Evolutionary conservation across 2,113 vertebrate genomes (phyloP).

Genomic region (Symphodus melops): DNA sequence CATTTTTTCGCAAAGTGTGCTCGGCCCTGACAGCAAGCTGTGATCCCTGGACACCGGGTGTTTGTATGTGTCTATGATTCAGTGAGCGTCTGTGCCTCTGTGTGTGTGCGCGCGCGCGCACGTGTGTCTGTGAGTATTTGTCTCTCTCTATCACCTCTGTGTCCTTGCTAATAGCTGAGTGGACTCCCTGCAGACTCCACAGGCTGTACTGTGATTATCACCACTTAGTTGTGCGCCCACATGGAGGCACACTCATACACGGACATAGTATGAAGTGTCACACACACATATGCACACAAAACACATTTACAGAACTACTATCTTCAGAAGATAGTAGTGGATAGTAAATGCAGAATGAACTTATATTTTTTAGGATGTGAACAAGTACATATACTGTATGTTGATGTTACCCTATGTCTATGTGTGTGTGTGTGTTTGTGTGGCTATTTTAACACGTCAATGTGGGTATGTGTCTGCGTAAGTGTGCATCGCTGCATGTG

Average conservation of each 20-base stretch:
- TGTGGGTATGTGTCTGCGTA: constrained; percentile 12
- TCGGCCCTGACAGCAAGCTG: constrained; percentile 36
- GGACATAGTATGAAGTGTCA: background rate
- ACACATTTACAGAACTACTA: background rate
- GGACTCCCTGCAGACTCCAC: constrained; percentile 72
- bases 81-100: constrained; percentile 31
- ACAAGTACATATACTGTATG: background rate
- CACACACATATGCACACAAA: background rate
- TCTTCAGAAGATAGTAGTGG: too few species aligned
- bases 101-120: constrained; percentile 19
- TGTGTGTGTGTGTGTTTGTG: background rate
- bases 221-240: constrained; percentile 50
- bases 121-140: constrained; percentile 44
- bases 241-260: constrained; percentile 25
- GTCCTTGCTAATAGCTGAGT: constrained; percentile 77
- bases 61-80: constrained; percentile 37
- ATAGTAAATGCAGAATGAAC: background rate
- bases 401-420: background rate
- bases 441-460: background rate
- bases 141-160: constrained; percentile 63
- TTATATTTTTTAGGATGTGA: background rate
- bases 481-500: constrained; percentile 37
- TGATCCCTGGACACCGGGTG: constrained; percentile 43
- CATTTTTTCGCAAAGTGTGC: constrained; percentile 33
- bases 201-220: constrained; percentile 76